A percentile compares a stretch with the other conserved stretches of the same genome.
Evolutionary conservation across 2,888 invertebrate genomes (phyloP).

Genomic region (Synanthedon myopaeformis): DNA sequence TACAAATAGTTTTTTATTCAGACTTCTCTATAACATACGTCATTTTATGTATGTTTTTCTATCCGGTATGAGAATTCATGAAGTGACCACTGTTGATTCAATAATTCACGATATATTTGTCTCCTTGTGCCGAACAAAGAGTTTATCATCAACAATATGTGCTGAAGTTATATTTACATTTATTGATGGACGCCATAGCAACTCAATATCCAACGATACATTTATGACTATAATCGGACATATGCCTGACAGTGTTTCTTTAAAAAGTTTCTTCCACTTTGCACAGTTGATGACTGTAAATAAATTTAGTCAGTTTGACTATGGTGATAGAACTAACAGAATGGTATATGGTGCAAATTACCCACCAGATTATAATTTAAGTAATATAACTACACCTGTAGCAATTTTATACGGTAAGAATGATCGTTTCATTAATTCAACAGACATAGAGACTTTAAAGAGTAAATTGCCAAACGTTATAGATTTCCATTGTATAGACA

Average conservation of each 20-base stretch:
- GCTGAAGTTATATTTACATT: background rate
- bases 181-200: background rate
- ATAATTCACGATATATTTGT: background rate
- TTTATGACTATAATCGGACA: background rate
- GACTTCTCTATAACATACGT: background rate
- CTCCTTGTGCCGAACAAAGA: background rate
- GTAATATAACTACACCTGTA: background rate
- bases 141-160: background rate
- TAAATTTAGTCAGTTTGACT: background rate
- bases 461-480: background rate
- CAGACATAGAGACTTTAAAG: background rate
- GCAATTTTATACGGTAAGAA: background rate
- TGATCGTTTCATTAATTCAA: background rate
- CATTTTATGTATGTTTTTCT: background rate
- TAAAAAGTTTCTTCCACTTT: background rate
- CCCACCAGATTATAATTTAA: background rate
- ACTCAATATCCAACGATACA: background rate
- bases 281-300: background rate
- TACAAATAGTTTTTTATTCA: background rate
- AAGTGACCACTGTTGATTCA: background rate
- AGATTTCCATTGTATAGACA: background rate
- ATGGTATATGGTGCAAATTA: background rate
- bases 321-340: background rate
- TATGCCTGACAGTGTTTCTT: background rate
- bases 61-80: background rate